Evolutionary conservation across 1,140 invertebrate genomes (phyloP).

Genomic region (Lepidotrigona ventralis): DNA sequence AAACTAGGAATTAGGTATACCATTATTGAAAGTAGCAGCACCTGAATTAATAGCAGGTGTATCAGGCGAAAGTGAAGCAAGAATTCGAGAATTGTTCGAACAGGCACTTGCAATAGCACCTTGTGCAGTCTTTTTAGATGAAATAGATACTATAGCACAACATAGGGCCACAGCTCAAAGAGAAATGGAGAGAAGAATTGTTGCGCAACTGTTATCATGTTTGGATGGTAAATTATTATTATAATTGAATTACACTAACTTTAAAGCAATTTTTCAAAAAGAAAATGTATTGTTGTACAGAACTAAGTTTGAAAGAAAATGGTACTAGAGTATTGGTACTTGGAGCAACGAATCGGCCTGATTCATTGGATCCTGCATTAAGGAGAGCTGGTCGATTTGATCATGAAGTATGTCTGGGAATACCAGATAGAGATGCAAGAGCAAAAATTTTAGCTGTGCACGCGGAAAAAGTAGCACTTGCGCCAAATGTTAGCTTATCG

Average conservation of each 20-base stretch:
- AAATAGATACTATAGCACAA: slow-evolving; percentile 94
- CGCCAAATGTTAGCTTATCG: slow-evolving; percentile 85
- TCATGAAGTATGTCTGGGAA: slow-evolving; percentile 95
- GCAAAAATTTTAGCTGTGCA: slow-evolving; percentile 88
- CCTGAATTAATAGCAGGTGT: slow-evolving; percentile 96
- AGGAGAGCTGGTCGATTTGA: slow-evolving; percentile 95
- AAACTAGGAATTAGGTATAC: slow-evolving; percentile 84
- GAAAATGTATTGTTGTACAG: slow-evolving; percentile 67
- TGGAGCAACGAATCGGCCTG: slow-evolving; percentile 96
- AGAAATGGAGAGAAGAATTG: slow-evolving; percentile 97
- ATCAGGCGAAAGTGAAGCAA: slow-evolving; percentile 96
- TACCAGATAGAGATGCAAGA: slow-evolving; percentile 92
- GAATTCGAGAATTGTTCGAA: slow-evolving; percentile 95
- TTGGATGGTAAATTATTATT: slow-evolving; percentile 85
- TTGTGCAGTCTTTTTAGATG: slow-evolving; percentile 96
- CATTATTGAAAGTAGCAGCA: slow-evolving; percentile 91
- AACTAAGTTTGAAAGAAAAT: slow-evolving; percentile 82
- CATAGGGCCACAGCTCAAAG: slow-evolving; percentile 93
- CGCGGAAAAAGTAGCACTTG: slow-evolving; percentile 84
- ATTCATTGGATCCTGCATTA: slow-evolving; percentile 95
- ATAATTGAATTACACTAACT: neutral
- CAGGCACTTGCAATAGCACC: slow-evolving; percentile 88
- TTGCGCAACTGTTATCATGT: slow-evolving; percentile 93
- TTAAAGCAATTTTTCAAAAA: neutral
- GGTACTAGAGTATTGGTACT: slow-evolving; percentile 91